Base-by-base conservation (phyloP, 2,797 vertebrate genomes). In the Graptemys geographica region DNA sequence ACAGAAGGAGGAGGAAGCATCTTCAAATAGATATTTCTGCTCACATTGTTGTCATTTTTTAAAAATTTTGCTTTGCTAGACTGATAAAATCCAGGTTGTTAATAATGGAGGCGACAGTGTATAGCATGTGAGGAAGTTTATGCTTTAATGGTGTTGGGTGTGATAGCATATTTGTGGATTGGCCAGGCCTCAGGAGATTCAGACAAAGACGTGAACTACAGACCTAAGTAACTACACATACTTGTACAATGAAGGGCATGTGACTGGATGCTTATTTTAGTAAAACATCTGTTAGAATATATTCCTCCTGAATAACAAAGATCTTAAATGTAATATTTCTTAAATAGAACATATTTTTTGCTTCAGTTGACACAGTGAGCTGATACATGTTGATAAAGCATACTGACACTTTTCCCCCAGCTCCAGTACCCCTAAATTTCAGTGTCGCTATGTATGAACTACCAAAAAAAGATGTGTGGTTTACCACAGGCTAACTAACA, bases 1-100 rank as follows among this genome's bases (percentile, higher is more conserved):
- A 81, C 37, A 93, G 76, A 96, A 96, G 76, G 55, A 87, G 79
- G 53, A 2, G 91, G 97, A 96, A 87, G 65, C 96, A 85, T 69
- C 74, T 56, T 80, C 84, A 86, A 89, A 92, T 95, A 51, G 94
- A 21, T 95, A 87, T 93, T 97, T 93, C 95, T 95, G 83, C 80
- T 96, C 65, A 41, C 81, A 49, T 27, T 87, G 81, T 57, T 96
- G 28, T 94, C 86, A 49, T 91, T 93, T 93, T 55, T 62, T 4
- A 1, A 16, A 31, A 6, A 31, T 27, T 91, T 94, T 94, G 49
- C 85, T 94, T 90, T 86, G 72, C 28, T 49, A 86, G 52, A 83
- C 53, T 93, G 89, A 94, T 85, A 90, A 96, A 91, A 49, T 83
- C 90, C 88, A 87, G 86, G 9, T 56, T 96, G 90, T 84, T 83